These are phyloP conservation scores for Sarcophaga variegata DNA, from an alignment of 2,888 invertebrate genomes.

Conservation along the genomic window DNA sequence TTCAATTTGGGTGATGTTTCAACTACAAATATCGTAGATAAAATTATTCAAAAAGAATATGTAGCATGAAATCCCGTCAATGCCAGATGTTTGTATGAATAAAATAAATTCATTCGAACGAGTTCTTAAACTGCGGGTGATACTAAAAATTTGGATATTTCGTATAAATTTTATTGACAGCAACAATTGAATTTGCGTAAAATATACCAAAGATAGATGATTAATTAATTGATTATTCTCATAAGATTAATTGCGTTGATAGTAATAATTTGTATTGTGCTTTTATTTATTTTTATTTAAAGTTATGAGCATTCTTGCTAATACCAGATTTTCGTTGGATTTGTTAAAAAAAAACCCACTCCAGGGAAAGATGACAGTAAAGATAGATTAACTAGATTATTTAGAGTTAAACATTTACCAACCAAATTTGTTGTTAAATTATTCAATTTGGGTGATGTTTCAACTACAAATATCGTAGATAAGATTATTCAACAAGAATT, in stretches of 20 bases:
- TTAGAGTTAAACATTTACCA: conserved; percentile 71
- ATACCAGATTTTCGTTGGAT: conserved; percentile 83
- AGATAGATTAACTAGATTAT: conserved; percentile 80
- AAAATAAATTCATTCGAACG: conserved; percentile 50
- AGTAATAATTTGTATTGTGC: conserved; percentile 6
- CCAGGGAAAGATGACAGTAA: conserved; percentile 82
- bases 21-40: conserved; percentile 66
- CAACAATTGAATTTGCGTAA: background rate
- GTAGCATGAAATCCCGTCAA: conserved; percentile 33
- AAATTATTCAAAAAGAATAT: background rate
- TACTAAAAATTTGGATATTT: conserved; percentile 50
- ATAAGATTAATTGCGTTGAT: background rate
- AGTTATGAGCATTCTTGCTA: conserved; percentile 79
- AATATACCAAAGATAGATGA: conserved; percentile 14
- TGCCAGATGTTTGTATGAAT: conserved; percentile 67
- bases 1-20: conserved; percentile 72
- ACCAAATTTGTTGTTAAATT: conserved; percentile 64
- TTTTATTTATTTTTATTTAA: background rate
- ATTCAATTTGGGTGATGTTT: conserved; percentile 71
- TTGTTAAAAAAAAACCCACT: conserved; percentile 45
- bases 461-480: conserved; percentile 66
- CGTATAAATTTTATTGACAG: background rate
- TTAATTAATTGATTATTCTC: background rate
- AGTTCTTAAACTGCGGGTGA: conserved; percentile 61
- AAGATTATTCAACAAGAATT: no score